A percentile compares a stretch with the other conserved stretches of the same genome.
Conservation (phyloP, 1,140 invertebrate species). For the Rhagoletis zephyria region DNA sequence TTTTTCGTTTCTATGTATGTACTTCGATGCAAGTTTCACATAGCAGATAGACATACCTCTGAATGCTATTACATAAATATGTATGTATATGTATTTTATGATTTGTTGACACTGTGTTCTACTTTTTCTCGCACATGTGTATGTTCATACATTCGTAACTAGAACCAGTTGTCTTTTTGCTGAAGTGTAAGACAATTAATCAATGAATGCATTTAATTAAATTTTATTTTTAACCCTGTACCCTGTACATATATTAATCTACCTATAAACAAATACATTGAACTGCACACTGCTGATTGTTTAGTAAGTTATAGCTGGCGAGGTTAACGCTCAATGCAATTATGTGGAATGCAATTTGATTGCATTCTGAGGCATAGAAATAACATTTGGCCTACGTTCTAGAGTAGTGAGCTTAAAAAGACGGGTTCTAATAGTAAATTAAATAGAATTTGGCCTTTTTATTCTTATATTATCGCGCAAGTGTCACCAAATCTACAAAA, state of each 20-base stretch:
- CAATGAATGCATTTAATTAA: background rate
- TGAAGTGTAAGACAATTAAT: background rate
- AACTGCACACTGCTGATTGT: background rate
- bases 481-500: no score
- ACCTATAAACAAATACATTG: background rate
- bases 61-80: background rate
- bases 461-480: no score
- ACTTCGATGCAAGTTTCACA: background rate
- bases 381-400: no score
- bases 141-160: background rate
- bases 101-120: background rate
- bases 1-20: background rate
- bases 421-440: no score
- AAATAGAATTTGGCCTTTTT: no score
- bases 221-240: slow-evolving; percentile 31
- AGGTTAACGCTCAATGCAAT: background rate
- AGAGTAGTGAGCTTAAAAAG: no score
- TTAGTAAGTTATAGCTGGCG: background rate
- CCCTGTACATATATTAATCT: background rate
- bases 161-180: background rate
- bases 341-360: background rate
- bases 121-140: background rate
- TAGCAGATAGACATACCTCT: background rate
- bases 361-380: no score
- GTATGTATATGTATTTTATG: background rate